These are phyloP conservation scores for Chionomys nivalis DNA, from an alignment of 2,113 vertebrate genomes.

Conservation along the genomic window DNA sequence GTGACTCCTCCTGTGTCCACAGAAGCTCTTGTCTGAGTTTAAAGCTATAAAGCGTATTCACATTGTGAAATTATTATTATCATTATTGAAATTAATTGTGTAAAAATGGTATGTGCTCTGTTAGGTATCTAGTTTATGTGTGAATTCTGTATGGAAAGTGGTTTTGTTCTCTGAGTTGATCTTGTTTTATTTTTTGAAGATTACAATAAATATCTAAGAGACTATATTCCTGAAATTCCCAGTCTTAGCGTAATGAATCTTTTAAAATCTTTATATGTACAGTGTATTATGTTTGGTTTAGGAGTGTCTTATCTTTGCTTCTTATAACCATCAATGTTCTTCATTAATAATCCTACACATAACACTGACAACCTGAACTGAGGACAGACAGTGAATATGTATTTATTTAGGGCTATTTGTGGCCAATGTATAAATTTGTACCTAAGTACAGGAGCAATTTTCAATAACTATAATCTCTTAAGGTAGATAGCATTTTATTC, in stretches of 20 bases:
- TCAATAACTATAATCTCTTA: neutral
- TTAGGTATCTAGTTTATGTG: constrained; percentile 87
- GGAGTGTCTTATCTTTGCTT: neutral
- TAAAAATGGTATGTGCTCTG: constrained; percentile 83
- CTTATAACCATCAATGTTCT: neutral
- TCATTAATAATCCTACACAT: neutral
- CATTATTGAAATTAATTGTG: constrained; percentile 70
- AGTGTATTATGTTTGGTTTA: neutral
- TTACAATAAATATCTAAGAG: constrained; percentile 92
- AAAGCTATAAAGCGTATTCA: constrained; percentile 81
- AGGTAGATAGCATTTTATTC: neutral
- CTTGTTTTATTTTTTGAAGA: constrained; percentile 87
- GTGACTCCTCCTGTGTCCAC: constrained; percentile 74
- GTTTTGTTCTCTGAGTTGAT: constrained; percentile 76
- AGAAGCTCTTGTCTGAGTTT: constrained; percentile 79
- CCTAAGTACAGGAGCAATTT: neutral
- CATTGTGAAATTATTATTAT: constrained; percentile 80
- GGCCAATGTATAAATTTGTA: neutral
- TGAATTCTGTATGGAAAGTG: constrained; percentile 88
- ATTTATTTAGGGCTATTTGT: neutral
- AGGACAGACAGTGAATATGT: neutral
- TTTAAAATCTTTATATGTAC: neutral
- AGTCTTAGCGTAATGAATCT: constrained; percentile 49
- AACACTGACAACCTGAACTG: neutral
- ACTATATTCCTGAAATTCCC: constrained; percentile 87